Evolutionary conservation across 2,888 invertebrate genomes (phyloP).

Genomic region (Stratiomys singularior): DNA sequence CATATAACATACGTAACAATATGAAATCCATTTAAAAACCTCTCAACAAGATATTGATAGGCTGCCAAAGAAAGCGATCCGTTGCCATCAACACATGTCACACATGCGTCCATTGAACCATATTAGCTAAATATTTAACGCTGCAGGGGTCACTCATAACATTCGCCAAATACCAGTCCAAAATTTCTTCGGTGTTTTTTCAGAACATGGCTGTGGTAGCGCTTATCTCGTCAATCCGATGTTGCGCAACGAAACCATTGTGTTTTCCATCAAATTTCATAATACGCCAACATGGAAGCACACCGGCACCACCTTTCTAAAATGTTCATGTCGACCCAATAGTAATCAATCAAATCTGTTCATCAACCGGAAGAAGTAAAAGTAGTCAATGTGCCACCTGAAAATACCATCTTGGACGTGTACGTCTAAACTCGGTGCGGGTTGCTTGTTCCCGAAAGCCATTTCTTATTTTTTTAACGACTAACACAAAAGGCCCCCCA

Average conservation of each 20-base stretch:
- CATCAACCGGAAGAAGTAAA: constrained; percentile 38
- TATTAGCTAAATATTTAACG: background rate
- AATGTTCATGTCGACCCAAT: background rate
- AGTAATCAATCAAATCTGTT: constrained; percentile 12
- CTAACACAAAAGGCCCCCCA: background rate
- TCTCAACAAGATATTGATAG: no score
- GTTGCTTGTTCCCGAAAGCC: background rate
- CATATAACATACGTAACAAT: no score
- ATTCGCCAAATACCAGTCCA: background rate
- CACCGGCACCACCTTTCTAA: background rate
- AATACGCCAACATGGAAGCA: background rate
- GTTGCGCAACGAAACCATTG: background rate
- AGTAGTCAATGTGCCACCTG: background rate
- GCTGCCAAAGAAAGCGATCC: background rate
- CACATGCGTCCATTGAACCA: background rate
- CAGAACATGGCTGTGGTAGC: background rate
- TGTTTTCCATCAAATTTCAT: background rate
- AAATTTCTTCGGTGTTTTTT: background rate
- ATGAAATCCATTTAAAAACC: no score
- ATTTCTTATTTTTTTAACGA: constrained; percentile 11
- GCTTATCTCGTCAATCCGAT: background rate
- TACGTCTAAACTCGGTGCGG: background rate
- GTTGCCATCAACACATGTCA: background rate
- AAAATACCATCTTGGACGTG: background rate
- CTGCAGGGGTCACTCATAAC: constrained; percentile 1